A percentile compares a stretch with the other conserved stretches of the same genome.
Evolutionary conservation across 2,113 vertebrate genomes (phyloP).

Genomic region (Cyphomyrus plagiostoma): DNA sequence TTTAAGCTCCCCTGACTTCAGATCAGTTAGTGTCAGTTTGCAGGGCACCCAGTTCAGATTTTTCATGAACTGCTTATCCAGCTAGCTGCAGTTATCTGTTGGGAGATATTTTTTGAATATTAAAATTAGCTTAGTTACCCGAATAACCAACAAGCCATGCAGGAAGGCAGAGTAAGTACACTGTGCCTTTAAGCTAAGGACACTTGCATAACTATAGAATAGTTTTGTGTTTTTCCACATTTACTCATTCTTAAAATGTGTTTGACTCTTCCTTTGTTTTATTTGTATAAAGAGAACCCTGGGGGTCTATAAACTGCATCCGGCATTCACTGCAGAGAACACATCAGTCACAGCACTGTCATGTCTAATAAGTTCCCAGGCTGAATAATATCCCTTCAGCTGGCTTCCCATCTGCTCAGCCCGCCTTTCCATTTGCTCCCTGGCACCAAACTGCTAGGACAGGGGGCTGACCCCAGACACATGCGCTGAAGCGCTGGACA

Average conservation of each 20-base stretch:
- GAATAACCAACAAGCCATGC: background rate
- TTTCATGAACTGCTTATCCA: background rate
- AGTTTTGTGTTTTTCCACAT: conserved; percentile 3
- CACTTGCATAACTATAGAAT: background rate
- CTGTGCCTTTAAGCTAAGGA: no score
- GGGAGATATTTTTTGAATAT: background rate
- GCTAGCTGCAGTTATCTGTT: background rate
- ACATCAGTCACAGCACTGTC: conserved; percentile 11
- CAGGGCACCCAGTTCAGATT: background rate
- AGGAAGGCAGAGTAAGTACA: background rate
- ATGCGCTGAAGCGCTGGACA: background rate
- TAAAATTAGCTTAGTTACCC: background rate
- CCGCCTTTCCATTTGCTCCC: background rate
- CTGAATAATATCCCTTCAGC: conserved; percentile 10
- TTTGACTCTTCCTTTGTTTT: conserved; percentile 9
- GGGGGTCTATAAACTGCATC: background rate
- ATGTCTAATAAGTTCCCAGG: background rate
- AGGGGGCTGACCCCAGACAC: background rate
- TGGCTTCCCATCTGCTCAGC: background rate
- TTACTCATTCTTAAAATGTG: conserved; percentile 5
- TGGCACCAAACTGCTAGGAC: background rate
- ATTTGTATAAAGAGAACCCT: conserved; percentile 21
- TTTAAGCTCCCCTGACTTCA: background rate
- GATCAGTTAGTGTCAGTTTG: background rate
- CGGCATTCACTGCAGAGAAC: background rate